A percentile compares a stretch with the other conserved stretches of the same genome.
phyloP scores from a whole-genome alignment of 1,140 invertebrate genomes.

The Tetranychus cinnabarinus region DNA sequence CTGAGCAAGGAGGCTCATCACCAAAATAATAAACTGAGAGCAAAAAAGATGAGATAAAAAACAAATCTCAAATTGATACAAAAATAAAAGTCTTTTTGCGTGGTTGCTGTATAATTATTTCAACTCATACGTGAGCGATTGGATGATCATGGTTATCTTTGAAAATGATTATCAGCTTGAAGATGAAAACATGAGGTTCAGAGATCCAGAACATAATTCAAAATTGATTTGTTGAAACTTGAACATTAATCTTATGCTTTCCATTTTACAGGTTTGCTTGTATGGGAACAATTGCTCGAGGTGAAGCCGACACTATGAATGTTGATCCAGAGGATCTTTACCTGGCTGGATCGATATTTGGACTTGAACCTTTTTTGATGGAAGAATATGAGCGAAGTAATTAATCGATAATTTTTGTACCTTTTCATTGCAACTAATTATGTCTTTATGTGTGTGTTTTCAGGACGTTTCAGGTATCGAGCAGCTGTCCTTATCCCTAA shows the following conservation, averaged over 20 bases:
- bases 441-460: background rate
- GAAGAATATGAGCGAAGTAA: conserved; percentile 8
- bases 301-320: conserved; percentile 49
- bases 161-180: too few species aligned
- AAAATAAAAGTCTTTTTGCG: too few species aligned
- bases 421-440: conserved; percentile 1
- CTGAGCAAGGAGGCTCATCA: too few species aligned
- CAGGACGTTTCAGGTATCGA: conserved; percentile 45
- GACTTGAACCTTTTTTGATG: conserved; percentile 7
- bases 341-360: conserved; percentile 29
- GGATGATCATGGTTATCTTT: too few species aligned
- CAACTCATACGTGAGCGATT: too few species aligned
- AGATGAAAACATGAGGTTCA: too few species aligned
- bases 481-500: conserved; percentile 49
- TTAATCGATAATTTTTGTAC: background rate
- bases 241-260: conserved; percentile 1
- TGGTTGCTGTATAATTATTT: too few species aligned
- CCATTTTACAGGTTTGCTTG: conserved; percentile 38
- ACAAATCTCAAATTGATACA: too few species aligned
- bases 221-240: too few species aligned
- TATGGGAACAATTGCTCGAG: conserved; percentile 39
- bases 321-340: conserved; percentile 64
- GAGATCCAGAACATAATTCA: too few species aligned
- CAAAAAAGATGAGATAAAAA: too few species aligned
- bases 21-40: too few species aligned